These are phyloP conservation scores for Denticeps clupeoides DNA, from an alignment of 2,797 vertebrate species.

Conservation along the genomic window DNA sequence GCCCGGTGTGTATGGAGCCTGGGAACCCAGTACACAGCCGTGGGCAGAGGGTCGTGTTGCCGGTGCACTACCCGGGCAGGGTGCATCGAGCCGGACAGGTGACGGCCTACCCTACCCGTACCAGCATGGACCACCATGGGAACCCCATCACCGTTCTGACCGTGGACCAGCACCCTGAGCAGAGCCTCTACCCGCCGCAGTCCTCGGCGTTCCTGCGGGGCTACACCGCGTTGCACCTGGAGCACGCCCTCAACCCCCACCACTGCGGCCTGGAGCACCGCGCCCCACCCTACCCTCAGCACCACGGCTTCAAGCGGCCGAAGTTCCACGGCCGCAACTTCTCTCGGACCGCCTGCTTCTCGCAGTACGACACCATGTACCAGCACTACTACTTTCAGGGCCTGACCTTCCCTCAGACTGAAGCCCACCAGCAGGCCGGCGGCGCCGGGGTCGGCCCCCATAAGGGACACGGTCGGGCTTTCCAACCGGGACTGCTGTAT, in stretches of 20 bases:
- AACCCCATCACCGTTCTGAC: slow-evolving; percentile 92
- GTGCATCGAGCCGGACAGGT: slow-evolving; percentile 80
- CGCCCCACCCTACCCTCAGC: slow-evolving; percentile 59
- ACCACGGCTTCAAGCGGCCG: slow-evolving; percentile 70
- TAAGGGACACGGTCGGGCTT: slow-evolving; percentile 71
- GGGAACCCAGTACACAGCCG: slow-evolving; percentile 61
- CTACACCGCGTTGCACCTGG: slow-evolving; percentile 74
- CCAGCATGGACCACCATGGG: slow-evolving; percentile 90
- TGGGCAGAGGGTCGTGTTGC: slow-evolving; percentile 82
- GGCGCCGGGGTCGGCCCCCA: slow-evolving; percentile 44
- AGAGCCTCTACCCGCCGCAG: slow-evolving; percentile 69
- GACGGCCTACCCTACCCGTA: slow-evolving; percentile 84
- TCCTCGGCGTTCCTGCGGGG: slow-evolving; percentile 72
- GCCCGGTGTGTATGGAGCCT: slow-evolving; percentile 70
- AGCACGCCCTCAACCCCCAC: slow-evolving; percentile 71
- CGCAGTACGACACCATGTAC: slow-evolving; percentile 96
- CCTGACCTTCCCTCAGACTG: slow-evolving; percentile 83
- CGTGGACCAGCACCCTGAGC: slow-evolving; percentile 78
- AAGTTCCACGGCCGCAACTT: slow-evolving; percentile 80
- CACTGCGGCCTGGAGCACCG: slow-evolving; percentile 74
- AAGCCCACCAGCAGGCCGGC: slow-evolving; percentile 40
- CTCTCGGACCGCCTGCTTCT: slow-evolving; percentile 81
- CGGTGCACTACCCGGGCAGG: slow-evolving; percentile 84
- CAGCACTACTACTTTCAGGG: slow-evolving; percentile 98
- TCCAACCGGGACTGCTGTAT: slow-evolving; percentile 74